Evolutionary conservation across 35 echinoderm and acorn worm genomes (phyloP), one percentile per base, ranked within the genome.

Genomic region (Lytechinus pictus): DNA sequence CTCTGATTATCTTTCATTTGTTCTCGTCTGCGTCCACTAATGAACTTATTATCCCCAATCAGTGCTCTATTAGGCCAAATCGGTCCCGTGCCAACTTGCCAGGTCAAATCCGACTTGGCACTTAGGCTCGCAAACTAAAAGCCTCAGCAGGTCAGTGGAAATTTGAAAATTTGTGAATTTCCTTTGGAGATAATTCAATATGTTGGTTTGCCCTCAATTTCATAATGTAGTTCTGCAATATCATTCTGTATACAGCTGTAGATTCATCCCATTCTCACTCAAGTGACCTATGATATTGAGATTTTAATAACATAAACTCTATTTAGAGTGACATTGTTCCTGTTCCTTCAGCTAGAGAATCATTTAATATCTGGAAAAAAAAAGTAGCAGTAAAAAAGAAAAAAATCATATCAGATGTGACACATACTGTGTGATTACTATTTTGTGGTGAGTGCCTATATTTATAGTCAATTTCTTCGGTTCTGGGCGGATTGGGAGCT

Each of bases 1-100:
- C 66, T 79, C 66, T 79, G 66, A 79, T 79, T 79, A 79, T 79
- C 19, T 24, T 79, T 79, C 66, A 24, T 19, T 79, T 16, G 12
- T n/a, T 24, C 66, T 79, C n/a, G 66, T 79, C 66, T 79, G n/a
- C 66, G 21, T 79, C 8, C 4, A 16, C 4, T 79, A 79, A 79
- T 79, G 66, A 79, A 79, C 66, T n/a, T 79, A 79, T 79, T 79
- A 79, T n/a, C 19, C 66, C 66, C 21, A 79, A 79, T 79, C 66
- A 79, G 66, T 79, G 66, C 6, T 5, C 19, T 7, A 79, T 79
- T 79, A 79, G 66, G 66, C 16, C 4, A 16, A n/a, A 79, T 6
- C 19, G 66, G n/a, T 24, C 19, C n/a, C 6, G 19, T 79, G 66
- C 19, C 66, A 79, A 79, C n/a, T 58, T 79, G 66, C 66, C 21